phyloP scores from a whole-genome alignment of 2,113 vertebrate genomes.

The Romanogobio albipinnatus region DNA sequence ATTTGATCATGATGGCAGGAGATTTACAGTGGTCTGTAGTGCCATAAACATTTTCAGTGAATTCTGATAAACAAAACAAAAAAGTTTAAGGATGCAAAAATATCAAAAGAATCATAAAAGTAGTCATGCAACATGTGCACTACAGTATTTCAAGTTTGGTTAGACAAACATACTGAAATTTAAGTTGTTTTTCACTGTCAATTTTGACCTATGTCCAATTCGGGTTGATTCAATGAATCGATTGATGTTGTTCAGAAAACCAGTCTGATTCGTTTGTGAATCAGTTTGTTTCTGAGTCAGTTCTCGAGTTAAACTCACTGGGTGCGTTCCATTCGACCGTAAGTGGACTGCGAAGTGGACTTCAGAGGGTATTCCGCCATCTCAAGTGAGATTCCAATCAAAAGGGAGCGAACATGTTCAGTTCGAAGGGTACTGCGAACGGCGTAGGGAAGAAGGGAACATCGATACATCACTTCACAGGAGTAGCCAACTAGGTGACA shows the following conservation, averaged over 20 bases:
- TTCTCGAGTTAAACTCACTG: background rate
- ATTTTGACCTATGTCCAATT: background rate
- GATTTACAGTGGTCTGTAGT: background rate
- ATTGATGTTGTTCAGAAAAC: background rate
- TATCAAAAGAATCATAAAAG: background rate
- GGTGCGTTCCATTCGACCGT: too few species aligned
- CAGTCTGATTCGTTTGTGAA: background rate
- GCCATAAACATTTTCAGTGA: background rate
- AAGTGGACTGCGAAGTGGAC: too few species aligned
- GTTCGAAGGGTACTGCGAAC: too few species aligned
- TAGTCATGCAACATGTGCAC: background rate
- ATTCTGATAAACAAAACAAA: background rate
- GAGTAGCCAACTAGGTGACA: too few species aligned
- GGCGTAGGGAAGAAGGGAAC: too few species aligned
- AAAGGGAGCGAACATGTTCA: too few species aligned
- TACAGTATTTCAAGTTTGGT: background rate
- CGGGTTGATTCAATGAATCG: background rate
- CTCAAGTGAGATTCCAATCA: too few species aligned
- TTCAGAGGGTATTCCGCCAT: too few species aligned
- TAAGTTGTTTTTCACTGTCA: background rate
- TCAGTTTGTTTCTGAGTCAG: too few species aligned
- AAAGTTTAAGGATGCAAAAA: background rate
- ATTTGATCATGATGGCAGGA: constrained; percentile 23
- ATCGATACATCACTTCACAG: too few species aligned
- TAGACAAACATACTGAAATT: background rate